A percentile compares a stretch with the other conserved stretches of the same genome.
Conservation (phyloP, 1,140 invertebrate genomes). For the Drosophila orosa region DNA sequence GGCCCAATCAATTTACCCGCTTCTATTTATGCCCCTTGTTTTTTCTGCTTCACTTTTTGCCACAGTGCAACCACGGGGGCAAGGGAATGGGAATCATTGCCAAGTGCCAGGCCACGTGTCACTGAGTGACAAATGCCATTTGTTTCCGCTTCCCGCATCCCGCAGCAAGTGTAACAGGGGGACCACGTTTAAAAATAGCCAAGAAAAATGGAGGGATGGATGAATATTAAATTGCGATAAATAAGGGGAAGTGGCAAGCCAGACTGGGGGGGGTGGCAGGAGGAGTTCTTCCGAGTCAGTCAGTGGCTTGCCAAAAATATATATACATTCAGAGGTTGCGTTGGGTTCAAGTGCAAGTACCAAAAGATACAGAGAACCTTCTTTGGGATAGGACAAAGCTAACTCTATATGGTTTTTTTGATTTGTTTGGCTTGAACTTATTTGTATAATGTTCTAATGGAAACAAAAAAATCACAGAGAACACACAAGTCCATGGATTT, state of each 20-base stretch:
- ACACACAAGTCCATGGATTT: too few relatives aligned
- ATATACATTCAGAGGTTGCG: neutral
- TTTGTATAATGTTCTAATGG: too few relatives aligned
- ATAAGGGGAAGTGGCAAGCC: constrained; percentile 36
- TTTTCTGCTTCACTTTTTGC: neutral
- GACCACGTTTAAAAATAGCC: constrained; percentile 65
- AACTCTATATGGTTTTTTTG: too few relatives aligned
- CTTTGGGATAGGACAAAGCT: too few relatives aligned
- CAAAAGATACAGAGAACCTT: neutral
- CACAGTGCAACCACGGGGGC: neutral
- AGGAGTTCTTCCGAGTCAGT: neutral
- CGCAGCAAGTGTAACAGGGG: constrained; percentile 10
- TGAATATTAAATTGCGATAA: constrained; percentile 77
- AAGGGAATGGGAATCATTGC: constrained; percentile 4
- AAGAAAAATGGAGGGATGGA: constrained; percentile 59
- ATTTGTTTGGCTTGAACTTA: too few relatives aligned
- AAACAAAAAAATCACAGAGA: too few relatives aligned
- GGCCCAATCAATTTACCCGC: constrained; percentile 8
- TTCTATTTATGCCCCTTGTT: neutral
- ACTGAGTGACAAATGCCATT: constrained; percentile 44
- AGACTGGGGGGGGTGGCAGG: neutral
- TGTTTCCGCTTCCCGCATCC: neutral
- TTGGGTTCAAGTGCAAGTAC: neutral
- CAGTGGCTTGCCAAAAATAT: constrained; percentile 18
- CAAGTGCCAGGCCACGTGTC: constrained; percentile 27